These are phyloP conservation scores for Leucophenga varia DNA, from an alignment of 1,140 invertebrate genomes.

Conservation along the genomic window DNA sequence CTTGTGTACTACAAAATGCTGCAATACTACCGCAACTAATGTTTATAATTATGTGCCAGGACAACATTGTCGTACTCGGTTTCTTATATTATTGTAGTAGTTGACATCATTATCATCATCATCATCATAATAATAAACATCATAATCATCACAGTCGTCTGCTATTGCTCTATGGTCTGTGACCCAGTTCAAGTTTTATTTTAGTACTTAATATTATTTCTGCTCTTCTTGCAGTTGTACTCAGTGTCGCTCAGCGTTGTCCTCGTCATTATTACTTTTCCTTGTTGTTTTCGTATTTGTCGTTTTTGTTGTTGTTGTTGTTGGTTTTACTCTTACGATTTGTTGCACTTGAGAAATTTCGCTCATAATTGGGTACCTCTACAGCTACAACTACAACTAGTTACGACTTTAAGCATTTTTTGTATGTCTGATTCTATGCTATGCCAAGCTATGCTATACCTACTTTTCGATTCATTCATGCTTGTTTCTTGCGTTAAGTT, in stretches of 20 bases:
- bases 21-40: slow-evolving; percentile 25
- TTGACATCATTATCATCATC: slow-evolving; percentile 6
- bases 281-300: too few species aligned
- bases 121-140: slow-evolving; percentile 5
- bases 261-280: too few species aligned
- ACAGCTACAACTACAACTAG: too few species aligned
- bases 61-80: neutral
- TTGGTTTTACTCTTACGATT: neutral
- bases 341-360: slow-evolving; percentile 40
- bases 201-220: slow-evolving; percentile 47
- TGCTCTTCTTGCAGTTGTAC: slow-evolving; percentile 15
- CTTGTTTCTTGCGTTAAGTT: slow-evolving; percentile 39
- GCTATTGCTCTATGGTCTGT: too few species aligned
- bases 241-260: too few species aligned
- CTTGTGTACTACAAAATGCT: too few species aligned
- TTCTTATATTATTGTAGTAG: neutral
- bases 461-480: slow-evolving; percentile 3
- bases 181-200: slow-evolving; percentile 45
- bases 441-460: too few species aligned
- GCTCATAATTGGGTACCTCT: slow-evolving; percentile 40
- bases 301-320: slow-evolving; percentile 18
- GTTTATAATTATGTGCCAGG: slow-evolving; percentile 37
- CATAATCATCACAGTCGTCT: slow-evolving; percentile 7
- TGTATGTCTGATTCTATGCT: too few species aligned
- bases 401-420: too few species aligned